These are phyloP conservation scores for Stomorhina lunata DNA, from an alignment of 2,888 invertebrate species.

Conservation along the genomic window DNA sequence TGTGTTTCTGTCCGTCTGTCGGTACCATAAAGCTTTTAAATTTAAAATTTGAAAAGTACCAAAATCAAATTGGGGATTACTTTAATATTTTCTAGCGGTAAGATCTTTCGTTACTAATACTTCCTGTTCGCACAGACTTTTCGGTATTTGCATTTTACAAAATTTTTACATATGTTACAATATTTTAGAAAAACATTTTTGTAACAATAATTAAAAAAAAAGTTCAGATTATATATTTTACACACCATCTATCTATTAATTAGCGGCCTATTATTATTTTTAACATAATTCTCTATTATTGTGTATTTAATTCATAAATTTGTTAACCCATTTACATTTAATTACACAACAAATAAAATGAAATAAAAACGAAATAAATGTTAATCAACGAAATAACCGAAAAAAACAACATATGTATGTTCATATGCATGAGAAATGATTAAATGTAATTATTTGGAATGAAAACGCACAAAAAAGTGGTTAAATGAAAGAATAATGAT, in stretches of 20 bases:
- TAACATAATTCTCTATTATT: conserved; percentile 8
- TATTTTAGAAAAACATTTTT: too few species aligned
- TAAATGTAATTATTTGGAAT: conserved; percentile 24
- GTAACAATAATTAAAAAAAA: neutral
- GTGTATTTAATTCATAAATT: conserved; percentile 7
- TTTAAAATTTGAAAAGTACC: too few species aligned
- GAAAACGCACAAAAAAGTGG: neutral
- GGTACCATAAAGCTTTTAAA: too few species aligned
- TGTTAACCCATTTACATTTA: conserved; percentile 28
- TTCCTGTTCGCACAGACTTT: too few species aligned
- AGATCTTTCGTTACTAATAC: too few species aligned
- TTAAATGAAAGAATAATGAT: neutral
- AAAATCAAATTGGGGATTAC: too few species aligned
- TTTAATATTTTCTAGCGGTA: too few species aligned
- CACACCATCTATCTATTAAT: neutral
- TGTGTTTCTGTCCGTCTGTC: too few species aligned
- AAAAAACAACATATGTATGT: neutral
- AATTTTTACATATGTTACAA: too few species aligned
- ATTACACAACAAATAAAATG: neutral
- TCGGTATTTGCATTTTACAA: too few species aligned
- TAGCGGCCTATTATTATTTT: conserved; percentile 16
- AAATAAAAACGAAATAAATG: neutral
- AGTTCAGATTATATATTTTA: neutral
- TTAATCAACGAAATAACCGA: conserved; percentile 1
- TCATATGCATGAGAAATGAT: conserved; percentile 9